Percentiles rank a stretch among this genome's conserved stretches.
Conservation (phyloP, 1,140 invertebrate species). For the Eumaeus atala region DNA sequence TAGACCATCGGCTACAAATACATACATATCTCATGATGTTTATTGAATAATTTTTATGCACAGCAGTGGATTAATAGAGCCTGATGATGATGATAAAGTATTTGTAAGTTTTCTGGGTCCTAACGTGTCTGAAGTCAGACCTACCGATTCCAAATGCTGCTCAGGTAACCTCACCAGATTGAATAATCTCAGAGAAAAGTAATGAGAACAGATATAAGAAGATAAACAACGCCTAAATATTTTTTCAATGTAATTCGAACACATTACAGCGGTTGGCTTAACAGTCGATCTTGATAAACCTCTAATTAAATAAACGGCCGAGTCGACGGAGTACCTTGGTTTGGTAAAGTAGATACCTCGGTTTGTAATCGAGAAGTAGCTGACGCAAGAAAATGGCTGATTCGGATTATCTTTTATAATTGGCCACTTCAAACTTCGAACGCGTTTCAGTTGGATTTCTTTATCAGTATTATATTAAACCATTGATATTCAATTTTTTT, state of each 20-base stretch:
- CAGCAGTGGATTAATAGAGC: too few species aligned
- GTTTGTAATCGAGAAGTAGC: conserved; percentile 27
- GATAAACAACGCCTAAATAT: conserved; percentile 9
- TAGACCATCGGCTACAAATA: too few species aligned
- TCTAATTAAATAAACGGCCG: conserved; percentile 25
- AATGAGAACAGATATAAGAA: background rate
- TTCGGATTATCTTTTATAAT: conserved; percentile 29
- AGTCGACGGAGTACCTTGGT: conserved; percentile 18
- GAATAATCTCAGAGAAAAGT: too few species aligned
- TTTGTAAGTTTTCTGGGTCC: too few species aligned
- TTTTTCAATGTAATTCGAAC: conserved; percentile 17
- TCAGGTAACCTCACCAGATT: too few species aligned
- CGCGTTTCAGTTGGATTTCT: conserved; percentile 23
- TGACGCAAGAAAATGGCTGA: conserved; percentile 29
- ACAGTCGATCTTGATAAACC: conserved; percentile 25
- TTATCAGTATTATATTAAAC: background rate
- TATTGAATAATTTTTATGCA: too few species aligned
- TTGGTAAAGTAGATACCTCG: conserved; percentile 21
- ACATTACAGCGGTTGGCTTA: conserved; percentile 19
- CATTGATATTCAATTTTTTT: too few species aligned
- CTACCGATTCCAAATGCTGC: too few species aligned
- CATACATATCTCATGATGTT: too few species aligned
- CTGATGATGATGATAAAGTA: too few species aligned
- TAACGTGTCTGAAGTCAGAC: too few species aligned
- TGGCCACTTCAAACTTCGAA: conserved; percentile 28